These are phyloP conservation scores for Galemys pyrenaicus DNA, from an alignment of 2,113 vertebrate species.

Conservation along the genomic window DNA sequence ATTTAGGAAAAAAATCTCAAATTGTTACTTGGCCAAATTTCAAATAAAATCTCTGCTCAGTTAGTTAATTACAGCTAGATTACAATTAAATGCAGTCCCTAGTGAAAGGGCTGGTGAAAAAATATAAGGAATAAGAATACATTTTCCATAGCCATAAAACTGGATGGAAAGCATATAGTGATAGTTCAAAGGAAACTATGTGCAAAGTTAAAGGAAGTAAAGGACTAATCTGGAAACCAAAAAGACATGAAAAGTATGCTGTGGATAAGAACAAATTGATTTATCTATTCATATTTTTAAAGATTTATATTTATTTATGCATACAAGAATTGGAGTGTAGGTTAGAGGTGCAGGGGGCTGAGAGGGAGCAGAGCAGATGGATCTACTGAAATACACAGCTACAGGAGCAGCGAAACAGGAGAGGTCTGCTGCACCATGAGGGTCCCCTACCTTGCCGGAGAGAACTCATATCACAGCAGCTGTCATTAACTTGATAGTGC, in stretches of 20 bases:
- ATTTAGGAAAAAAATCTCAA: conserved; percentile 30
- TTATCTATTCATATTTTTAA: neutral
- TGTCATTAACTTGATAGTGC: no score
- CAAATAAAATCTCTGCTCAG: conserved; percentile 2
- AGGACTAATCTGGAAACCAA: neutral
- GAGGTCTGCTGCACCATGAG: no score
- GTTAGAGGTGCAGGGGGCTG: no score
- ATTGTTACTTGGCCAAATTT: neutral
- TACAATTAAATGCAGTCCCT: conserved; percentile 1
- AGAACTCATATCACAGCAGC: no score
- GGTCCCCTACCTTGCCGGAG: no score
- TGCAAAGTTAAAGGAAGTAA: neutral
- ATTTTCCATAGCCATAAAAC: neutral
- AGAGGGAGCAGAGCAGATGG: no score
- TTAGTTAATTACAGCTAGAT: neutral
- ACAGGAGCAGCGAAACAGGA: no score
- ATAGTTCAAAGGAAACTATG: neutral
- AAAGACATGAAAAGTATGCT: neutral
- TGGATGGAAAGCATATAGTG: neutral
- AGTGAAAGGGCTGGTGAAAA: neutral
- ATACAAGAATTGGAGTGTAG: no score
- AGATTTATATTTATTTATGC: no score
- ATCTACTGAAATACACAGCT: no score
- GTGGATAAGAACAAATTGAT: neutral
- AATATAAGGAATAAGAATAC: conserved; percentile 4